Base-by-base conservation (phyloP, 2,113 vertebrate genomes). In the Sturnira hondurensis region DNA sequence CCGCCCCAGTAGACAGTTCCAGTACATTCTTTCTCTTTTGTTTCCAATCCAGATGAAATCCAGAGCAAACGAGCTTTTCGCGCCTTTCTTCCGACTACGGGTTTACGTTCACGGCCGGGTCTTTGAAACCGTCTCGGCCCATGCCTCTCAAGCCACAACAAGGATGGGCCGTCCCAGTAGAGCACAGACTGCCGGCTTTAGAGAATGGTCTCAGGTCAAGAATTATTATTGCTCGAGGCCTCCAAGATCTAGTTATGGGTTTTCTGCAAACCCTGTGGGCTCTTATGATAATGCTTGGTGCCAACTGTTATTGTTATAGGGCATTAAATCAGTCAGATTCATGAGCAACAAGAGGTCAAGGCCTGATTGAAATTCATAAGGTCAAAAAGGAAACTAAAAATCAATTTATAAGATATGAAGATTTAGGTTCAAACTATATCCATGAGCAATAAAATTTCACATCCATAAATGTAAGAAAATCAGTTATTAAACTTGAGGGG, bases 301-400 rank as follows among this genome's bases (percentile, higher is more conserved):
- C 97, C 98, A 98, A 98, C 98, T 98, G 98, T 98, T 99, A 98
- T 99, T 98, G 98, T 99, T 98, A 98, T 97, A 98, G 95, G 96
- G 96, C 98, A 98, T 98, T 99, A 99, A 99, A 99, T 99, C 98
- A 99, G 98, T 98, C 98, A 98, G 98, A 98, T 98, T 99, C 98
- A 99, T 98, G 98, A 98, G 98, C 98, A 98, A 98, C 98, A 98
- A 98, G 98, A 98, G 98, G 98, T 98, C 98, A 98, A 98, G 97
- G 98, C 98, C 98, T 99, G 98, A 99, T 99, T 99, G 99, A 99
- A 99, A 99, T 99, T 99, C 99, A 99, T 99, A 99, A 98, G 99
- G 99, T 99, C 99, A 99, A 98, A 98, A 99, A 98, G 98, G 98
- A 99, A 99, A 99, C 98, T 98, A 99, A 99, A 99, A 99, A 99